Percentiles rank a stretch among this genome's conserved stretches.
phyloP scores from a whole-genome alignment of 2,797 vertebrate genomes.

The Pipistrellus kuhlii region DNA sequence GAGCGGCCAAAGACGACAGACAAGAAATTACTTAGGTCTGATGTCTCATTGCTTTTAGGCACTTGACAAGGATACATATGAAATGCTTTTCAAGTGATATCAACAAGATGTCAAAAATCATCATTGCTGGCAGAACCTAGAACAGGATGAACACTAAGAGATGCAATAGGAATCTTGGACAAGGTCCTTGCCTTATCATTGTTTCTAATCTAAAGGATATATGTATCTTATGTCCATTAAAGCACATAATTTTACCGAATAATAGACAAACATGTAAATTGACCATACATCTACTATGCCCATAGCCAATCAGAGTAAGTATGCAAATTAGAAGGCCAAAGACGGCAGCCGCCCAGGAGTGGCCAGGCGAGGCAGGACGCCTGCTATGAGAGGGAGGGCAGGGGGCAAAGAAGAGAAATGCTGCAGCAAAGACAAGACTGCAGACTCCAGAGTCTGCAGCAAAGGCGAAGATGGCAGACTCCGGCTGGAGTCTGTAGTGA shows the following conservation, averaged over 20 bases:
- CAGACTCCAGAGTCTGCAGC: too few species aligned
- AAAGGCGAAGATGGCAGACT: too few species aligned
- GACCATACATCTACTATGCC: too few species aligned
- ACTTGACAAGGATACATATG: not conserved
- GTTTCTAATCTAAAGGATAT: not conserved
- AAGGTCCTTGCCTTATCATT: not conserved
- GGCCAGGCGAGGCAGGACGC: too few species aligned
- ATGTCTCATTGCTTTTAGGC: not conserved
- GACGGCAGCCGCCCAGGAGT: too few species aligned
- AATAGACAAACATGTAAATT: too few species aligned
- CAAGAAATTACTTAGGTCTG: slow-evolving; percentile 50
- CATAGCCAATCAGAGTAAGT: too few species aligned
- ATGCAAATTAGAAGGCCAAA: too few species aligned
- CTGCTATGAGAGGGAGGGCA: too few species aligned
- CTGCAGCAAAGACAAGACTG: too few species aligned
- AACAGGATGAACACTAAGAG: slow-evolving; percentile 19
- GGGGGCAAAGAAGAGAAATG: too few species aligned
- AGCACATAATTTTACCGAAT: not conserved
- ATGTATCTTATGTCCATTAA: not conserved
- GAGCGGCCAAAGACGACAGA: not conserved
- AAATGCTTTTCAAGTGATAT: slow-evolving; percentile 21
- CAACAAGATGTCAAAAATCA: slow-evolving; percentile 17
- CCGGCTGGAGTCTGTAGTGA: too few species aligned
- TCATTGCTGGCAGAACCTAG: not conserved
- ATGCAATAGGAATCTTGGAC: not conserved